Evolutionary conservation across 2,113 vertebrate genomes (phyloP), one percentile per base, ranked within the genome.

Genomic region (Antechinus flavipes): DNA sequence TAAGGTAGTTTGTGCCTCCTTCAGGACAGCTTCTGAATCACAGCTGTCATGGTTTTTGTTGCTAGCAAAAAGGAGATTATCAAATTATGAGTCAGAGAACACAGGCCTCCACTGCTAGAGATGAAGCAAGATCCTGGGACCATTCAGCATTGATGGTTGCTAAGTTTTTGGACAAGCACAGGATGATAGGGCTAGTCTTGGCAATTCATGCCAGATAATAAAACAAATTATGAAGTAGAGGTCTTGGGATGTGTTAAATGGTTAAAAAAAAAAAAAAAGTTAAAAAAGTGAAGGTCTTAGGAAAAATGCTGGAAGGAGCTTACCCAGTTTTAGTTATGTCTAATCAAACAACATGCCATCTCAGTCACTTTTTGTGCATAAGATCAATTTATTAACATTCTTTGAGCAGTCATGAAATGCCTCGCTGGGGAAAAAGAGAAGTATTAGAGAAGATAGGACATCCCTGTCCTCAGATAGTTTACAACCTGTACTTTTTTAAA

Each of bases 401-500:
- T 8, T 42, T 22, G 35, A 76, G 35, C n/a, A 76, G 0, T 42
- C 5, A 16, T 76, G 1, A n/a, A n/a, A 76, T 76, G 68, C 58
- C 58, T 35, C 35, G 58, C 42, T 76, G n/a, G 35, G n/a, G 35
- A n/a, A 16, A 68, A n/a, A 42, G 68, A n/a, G n/a, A 22, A 19
- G 58, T 35, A 35, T 68, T 68, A 30, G 12, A 35, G 27, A 68
- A 68, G 58, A 61, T 35, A 76, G 35, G 35, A 22, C 35, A 76
- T 76, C 35, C 68, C 58, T 68, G 58, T 14, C 50, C 42, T 76
- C 27, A 9, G 0, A 35, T 54, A 58, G 0, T 0, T 3, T 23
- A 55, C 54, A 25, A 14, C n/a, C 10, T 58, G 56, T 0, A 47
- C 26, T 0, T n/a, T 46, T 47, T 16, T 3, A 0, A 0, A 3